Evolutionary conservation across 1,140 invertebrate genomes (phyloP).

Genomic region (Phymorhynchus buccinoides): DNA sequence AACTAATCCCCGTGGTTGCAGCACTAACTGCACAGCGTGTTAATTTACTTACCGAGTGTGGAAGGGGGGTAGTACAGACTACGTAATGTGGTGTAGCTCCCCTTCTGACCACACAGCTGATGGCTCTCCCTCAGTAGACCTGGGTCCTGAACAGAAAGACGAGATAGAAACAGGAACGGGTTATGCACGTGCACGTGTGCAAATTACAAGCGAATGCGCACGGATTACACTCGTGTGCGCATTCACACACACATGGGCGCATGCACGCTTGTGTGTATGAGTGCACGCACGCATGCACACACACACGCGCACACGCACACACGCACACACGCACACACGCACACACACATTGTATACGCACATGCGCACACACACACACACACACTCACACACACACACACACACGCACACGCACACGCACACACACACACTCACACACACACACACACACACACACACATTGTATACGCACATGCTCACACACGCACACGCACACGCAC

Average conservation of each 20-base stretch:
- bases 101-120: slow-evolving; percentile 78
- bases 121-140: slow-evolving; percentile 67
- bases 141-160: slow-evolving; percentile 35
- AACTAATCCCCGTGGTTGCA: too few species aligned
- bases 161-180: background rate
- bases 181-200: background rate
- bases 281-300: background rate
- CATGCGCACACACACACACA: background rate
- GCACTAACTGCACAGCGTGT: too few species aligned
- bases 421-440: background rate
- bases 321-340: background rate
- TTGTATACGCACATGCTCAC: background rate
- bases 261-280: too few species aligned
- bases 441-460: background rate
- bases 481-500: too few species aligned
- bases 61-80: slow-evolving; percentile 81
- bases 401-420: slow-evolving; percentile 20
- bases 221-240: background rate
- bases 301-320: background rate
- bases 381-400: background rate
- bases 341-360: too few species aligned
- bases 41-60: slow-evolving; percentile 46
- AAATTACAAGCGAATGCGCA: background rate
- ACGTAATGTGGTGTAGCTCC: slow-evolving; percentile 80
- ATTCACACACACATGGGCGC: background rate